Evolutionary conservation across 2,888 invertebrate genomes (phyloP).

Genomic region (Thereva nobilitata): DNA sequence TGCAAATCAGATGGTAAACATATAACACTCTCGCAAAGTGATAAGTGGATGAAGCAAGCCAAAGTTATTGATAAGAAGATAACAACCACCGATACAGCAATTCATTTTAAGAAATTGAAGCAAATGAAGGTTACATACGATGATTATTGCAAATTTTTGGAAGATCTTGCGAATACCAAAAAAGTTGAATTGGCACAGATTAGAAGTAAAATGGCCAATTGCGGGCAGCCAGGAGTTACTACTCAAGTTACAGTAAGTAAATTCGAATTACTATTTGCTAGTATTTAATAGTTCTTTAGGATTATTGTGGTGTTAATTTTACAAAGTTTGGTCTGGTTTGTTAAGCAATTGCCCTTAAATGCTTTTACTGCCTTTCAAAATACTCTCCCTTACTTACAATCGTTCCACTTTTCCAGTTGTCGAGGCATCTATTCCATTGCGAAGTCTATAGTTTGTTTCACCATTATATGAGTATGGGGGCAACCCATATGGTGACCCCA

Average conservation of each 20-base stretch:
- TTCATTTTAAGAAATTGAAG: constrained; percentile 87
- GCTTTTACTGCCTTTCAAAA: too few relatives aligned
- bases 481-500: too few relatives aligned
- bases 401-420: too few relatives aligned
- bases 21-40: constrained; percentile 86
- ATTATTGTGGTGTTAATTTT: neutral
- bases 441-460: too few relatives aligned
- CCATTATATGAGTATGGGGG: too few relatives aligned
- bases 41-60: constrained; percentile 94
- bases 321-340: neutral
- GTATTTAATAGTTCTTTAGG: neutral
- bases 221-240: constrained; percentile 74
- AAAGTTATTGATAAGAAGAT: constrained; percentile 82
- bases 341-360: too few relatives aligned
- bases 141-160: constrained; percentile 84
- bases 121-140: constrained; percentile 73
- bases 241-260: constrained; percentile 56
- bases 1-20: constrained; percentile 81
- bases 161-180: constrained; percentile 82
- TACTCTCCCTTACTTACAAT: too few relatives aligned
- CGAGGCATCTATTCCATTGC: too few relatives aligned
- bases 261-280: neutral
- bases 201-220: constrained; percentile 76
- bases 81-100: constrained; percentile 88
- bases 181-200: constrained; percentile 79